Evolutionary conservation across 2,797 vertebrate genomes (phyloP).

Genomic region (Gallinago nigripennis): DNA sequence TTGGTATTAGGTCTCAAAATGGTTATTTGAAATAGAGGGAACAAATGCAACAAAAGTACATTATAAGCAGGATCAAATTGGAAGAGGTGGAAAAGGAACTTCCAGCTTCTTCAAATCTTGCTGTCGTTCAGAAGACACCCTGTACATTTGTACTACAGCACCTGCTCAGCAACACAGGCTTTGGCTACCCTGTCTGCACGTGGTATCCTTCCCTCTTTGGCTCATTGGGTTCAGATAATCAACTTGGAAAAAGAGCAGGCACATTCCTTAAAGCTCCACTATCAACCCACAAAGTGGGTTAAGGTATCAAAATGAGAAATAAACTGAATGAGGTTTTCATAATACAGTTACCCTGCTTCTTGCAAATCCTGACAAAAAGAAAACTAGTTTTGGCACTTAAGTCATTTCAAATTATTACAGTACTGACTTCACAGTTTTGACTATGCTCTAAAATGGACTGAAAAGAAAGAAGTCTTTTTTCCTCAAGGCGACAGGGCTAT

Average conservation of each 20-base stretch:
- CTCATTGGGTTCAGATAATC: constrained; percentile 14
- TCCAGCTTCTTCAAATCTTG: not conserved
- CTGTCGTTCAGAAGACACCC: not conserved
- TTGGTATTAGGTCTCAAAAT: not conserved
- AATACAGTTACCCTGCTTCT: not conserved
- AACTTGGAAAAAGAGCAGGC: constrained; percentile 25
- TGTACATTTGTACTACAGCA: not conserved
- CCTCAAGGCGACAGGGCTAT: not conserved
- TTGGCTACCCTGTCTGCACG: not conserved
- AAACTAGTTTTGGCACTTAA: not conserved
- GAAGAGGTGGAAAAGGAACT: not conserved
- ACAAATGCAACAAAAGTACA: not conserved
- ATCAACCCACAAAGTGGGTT: not conserved
- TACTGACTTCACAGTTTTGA: not conserved
- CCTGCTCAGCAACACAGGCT: not conserved
- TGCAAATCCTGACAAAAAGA: constrained; percentile 13
- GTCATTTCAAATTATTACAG: not conserved
- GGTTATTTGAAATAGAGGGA: not conserved
- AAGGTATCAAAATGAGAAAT: not conserved
- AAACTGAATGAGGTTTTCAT: not conserved
- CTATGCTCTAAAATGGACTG: not conserved
- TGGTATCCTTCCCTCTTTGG: not conserved
- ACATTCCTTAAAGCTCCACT: not conserved
- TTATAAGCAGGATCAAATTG: not conserved
- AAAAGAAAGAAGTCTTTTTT: not conserved